Conservation (phyloP, 1,140 invertebrate species). For the Antheraea pernyi region DNA sequence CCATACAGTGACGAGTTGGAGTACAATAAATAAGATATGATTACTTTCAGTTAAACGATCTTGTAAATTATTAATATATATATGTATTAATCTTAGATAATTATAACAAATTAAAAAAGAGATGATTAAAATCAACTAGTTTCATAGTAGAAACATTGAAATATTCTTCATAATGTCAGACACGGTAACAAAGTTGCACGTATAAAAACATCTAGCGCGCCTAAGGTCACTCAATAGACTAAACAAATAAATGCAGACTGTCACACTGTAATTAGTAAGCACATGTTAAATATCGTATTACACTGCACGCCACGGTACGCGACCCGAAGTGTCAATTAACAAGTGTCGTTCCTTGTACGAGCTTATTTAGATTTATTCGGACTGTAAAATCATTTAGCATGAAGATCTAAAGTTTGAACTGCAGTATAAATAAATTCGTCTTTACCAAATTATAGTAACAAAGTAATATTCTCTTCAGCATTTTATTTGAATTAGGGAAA, state of each 20-base stretch:
- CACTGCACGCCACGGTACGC: slow-evolving; percentile 42
- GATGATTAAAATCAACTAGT: no score
- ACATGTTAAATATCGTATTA: slow-evolving; percentile 40
- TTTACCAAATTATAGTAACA: no score
- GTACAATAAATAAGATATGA: no score
- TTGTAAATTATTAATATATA: no score
- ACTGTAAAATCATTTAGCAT: not conserved
- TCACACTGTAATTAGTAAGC: slow-evolving; percentile 46
- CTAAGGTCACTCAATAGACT: not conserved
- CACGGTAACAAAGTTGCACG: not conserved
- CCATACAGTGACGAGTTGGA: no score
- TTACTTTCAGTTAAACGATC: no score
- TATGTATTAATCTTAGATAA: no score
- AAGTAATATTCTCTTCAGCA: no score
- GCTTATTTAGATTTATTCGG: slow-evolving; percentile 68
- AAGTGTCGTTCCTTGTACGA: slow-evolving; percentile 39
- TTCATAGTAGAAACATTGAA: no score
- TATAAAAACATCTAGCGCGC: not conserved
- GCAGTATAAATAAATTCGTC: not conserved
- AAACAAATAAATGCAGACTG: slow-evolving; percentile 29
- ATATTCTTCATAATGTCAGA: no score
- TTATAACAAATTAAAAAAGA: no score
- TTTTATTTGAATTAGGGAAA: no score
- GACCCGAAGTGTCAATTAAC: slow-evolving; percentile 64
- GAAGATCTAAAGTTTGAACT: not conserved